Evolutionary conservation across 2,113 vertebrate genomes (phyloP).

Genomic region (Silurus meridionalis): DNA sequence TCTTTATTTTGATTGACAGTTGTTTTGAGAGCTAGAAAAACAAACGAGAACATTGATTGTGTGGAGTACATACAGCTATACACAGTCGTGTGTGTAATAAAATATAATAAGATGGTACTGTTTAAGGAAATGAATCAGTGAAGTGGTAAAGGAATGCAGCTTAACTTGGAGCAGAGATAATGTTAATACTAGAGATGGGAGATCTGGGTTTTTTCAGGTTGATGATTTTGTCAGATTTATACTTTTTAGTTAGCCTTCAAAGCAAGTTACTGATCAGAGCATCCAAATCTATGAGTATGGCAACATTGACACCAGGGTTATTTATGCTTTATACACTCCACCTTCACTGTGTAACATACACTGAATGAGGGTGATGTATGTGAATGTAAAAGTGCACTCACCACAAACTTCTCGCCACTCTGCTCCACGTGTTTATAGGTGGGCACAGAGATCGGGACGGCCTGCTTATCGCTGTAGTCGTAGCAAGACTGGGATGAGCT

Average conservation of each 20-base stretch:
- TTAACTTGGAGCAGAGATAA: not conserved
- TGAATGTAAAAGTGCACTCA: slow-evolving; percentile 58
- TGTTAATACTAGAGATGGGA: not conserved
- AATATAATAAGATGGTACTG: not conserved
- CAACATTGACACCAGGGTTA: not conserved
- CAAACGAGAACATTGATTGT: not conserved
- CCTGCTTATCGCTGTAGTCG: slow-evolving; percentile 96
- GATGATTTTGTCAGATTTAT: not conserved
- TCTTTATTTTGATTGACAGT: no score
- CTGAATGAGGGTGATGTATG: not conserved
- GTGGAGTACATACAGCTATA: not conserved
- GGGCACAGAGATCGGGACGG: slow-evolving; percentile 95
- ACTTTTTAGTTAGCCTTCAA: not conserved
- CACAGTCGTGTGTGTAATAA: not conserved
- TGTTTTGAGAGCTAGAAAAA: no score
- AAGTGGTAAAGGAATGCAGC: not conserved
- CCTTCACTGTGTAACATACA: not conserved
- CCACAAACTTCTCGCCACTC: slow-evolving; percentile 95
- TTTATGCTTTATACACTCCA: not conserved
- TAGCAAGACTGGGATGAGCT: slow-evolving; percentile 87
- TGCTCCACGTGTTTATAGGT: slow-evolving; percentile 98
- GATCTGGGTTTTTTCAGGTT: not conserved
- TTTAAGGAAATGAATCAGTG: not conserved
- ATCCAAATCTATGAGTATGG: not conserved
- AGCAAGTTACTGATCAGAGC: not conserved